Percentiles rank a stretch among this genome's conserved stretches.
Evolutionary conservation across 2,888 invertebrate species (phyloP).

Genomic region (Cosmorhoe ocellata): DNA sequence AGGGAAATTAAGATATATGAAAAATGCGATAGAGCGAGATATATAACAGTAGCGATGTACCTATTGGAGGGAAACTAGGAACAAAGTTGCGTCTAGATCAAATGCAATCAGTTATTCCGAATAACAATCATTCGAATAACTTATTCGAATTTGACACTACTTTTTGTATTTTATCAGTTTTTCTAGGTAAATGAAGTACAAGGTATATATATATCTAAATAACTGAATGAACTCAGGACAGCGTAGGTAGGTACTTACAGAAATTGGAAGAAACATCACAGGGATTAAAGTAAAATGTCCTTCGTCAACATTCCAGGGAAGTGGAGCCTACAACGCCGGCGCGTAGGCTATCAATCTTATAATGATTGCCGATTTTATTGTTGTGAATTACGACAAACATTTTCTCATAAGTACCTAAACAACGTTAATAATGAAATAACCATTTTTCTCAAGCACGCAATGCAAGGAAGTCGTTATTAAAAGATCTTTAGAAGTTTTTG

Average conservation of each 20-base stretch:
- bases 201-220: not conserved
- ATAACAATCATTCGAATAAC: too few species aligned
- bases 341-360: slow-evolving; percentile 11
- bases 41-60: too few species aligned
- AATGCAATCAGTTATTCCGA: too few species aligned
- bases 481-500: slow-evolving; percentile 55
- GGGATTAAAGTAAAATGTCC: slow-evolving; percentile 2
- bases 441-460: slow-evolving; percentile 43
- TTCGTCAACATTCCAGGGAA: slow-evolving; percentile 4
- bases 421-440: slow-evolving; percentile 22
- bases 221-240: not conserved
- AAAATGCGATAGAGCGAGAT: too few species aligned
- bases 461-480: slow-evolving; percentile 58
- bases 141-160: too few species aligned
- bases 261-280: not conserved
- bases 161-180: too few species aligned
- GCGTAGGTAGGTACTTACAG: not conserved
- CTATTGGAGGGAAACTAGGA: too few species aligned
- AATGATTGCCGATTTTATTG: slow-evolving; percentile 21
- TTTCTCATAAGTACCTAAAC: slow-evolving; percentile 23
- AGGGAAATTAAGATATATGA: not conserved
- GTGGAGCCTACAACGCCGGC: not conserved
- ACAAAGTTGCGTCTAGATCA: too few species aligned
- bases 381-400: slow-evolving; percentile 22
- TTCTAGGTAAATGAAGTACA: too few species aligned